Evolutionary conservation across 2,113 vertebrate genomes (phyloP), one percentile per base, ranked within the genome.

Genomic region (Mirounga angustirostris): DNA sequence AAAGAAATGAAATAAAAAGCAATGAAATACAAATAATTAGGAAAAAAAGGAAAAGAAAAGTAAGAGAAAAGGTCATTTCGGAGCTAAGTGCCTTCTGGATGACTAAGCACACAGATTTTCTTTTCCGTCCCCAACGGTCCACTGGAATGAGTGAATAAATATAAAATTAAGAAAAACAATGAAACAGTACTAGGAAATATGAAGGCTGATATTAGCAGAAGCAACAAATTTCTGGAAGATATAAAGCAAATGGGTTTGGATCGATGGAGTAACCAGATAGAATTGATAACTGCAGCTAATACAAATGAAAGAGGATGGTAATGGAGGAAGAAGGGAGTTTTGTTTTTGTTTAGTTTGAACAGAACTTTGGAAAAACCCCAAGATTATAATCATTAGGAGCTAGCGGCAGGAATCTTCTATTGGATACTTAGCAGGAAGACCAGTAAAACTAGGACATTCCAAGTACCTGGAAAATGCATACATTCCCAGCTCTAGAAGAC

Each of bases 91-190:
- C 16, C 6, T 26, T 58, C 67, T 94, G 36, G 22, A 18, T 65
- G 9, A 65, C 26, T 54, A 76, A 85, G 36, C 33, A 78, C 24
- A 78, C 8, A 65, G 1, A 52, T 94, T 80, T 91, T 14, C 65
- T 82, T 36, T 89, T 90, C 67, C 61, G 0, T 88, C 1, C 24
- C 71, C 12, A 92, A 71, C 26, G 2, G 54, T 82, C 7, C 16
- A 52, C 15, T 26, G 5, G 26, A 13, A 43, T 33, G 46, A 88
- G 46, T 83, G 21, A 58, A 92, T 74, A 28, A 15, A 36, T 71
- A 52, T 52, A 59, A 85, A 94, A 92, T 63, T 78, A 94, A 92
- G 15, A 40, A 50, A 43, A 95, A 26, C 18, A 89, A 50, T 65
- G 26, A 65, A 54, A 21, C 4, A 58, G 40, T 22, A 43, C 52